Base-by-base conservation (phyloP, 2,797 vertebrate species). In the Chloroceryle amazona region DNA sequence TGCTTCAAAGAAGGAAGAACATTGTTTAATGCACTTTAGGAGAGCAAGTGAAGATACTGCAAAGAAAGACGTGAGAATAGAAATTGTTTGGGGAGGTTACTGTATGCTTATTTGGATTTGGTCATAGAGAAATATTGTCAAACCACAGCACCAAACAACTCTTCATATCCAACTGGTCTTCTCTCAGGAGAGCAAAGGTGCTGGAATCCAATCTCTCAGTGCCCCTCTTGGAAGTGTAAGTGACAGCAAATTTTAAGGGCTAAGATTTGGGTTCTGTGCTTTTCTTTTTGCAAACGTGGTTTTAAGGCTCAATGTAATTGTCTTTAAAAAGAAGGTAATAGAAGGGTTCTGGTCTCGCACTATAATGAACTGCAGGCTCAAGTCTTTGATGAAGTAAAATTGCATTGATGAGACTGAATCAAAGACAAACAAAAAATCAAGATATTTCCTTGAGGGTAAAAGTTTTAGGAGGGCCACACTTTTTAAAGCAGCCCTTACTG, bases 341-440 rank as follows among this genome's bases (percentile, higher is more conserved):
- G 80, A 86, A 93, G 42, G 39, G 80, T 86, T 96, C 91, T 4
- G 8, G 79, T 76, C 73, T 70, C 73, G 73, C 66, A n/a, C 51
- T 80, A 31, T 96, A 95, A 93, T 84, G 91, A 95, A 95, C 72
- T 91, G 55, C 89, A 96, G 91, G 73, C 82, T 91, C 76, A 72
- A 72, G 28, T 95, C 87, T 90, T 94, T 93, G 85, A 96, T 83
- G 87, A 80, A 90, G 55, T 74, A 88, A 86, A 96, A 95, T 70
- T 84, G 75, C 87, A 94, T 26, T 81, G 93, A 96, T 90, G 92
- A 95, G 58, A 90, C 25, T 3, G 18, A 70, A 95, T 86, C 96
- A 95, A 97, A 96, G 82, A 66, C 73, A 62, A 94, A 95, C 1
- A 10, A 94, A 93, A 95, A 91, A 79, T 86, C 87, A 91, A 90